These are phyloP conservation scores for Hystrix brachyura DNA, from an alignment of 2,113 vertebrate genomes.

Conservation along the genomic window DNA sequence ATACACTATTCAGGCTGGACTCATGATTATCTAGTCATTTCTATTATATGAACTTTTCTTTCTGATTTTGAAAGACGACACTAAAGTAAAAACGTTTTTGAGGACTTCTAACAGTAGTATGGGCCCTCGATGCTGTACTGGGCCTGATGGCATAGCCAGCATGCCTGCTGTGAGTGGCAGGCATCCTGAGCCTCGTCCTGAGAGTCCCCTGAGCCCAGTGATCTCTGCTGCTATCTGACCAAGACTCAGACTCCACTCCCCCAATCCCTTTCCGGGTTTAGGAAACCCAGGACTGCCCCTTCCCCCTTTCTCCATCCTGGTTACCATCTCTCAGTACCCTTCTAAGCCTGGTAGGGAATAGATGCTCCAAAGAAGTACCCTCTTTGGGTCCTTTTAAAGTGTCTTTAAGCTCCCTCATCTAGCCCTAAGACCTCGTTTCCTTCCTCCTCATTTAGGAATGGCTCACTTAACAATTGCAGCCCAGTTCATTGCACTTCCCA, in stretches of 20 bases:
- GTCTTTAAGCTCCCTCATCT: no score
- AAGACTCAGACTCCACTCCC: neutral
- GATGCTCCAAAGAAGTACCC: neutral
- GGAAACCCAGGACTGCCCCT: neutral
- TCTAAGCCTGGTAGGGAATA: neutral
- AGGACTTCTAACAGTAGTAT: fast-evolving
- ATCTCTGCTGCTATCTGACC: neutral
- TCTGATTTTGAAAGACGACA: conserved; percentile 18
- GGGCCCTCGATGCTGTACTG: neutral
- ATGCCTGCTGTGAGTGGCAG: fast-evolving
- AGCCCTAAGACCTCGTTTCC: neutral
- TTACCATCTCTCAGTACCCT: neutral
- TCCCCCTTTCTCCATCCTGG: neutral
- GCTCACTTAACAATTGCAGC: neutral
- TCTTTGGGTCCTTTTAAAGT: neutral
- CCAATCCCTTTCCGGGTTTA: neutral
- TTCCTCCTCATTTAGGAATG: neutral
- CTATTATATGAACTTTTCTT: neutral
- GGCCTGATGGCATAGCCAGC: neutral
- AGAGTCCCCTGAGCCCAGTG: neutral
- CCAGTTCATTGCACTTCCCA: neutral
- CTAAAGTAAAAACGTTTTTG: neutral
- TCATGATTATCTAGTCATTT: neutral
- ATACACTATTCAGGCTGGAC: neutral
- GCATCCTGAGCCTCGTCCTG: neutral